Evolutionary conservation across 92 coral and sea anemone genomes (phyloP).

Genomic region (Porites lobata): DNA sequence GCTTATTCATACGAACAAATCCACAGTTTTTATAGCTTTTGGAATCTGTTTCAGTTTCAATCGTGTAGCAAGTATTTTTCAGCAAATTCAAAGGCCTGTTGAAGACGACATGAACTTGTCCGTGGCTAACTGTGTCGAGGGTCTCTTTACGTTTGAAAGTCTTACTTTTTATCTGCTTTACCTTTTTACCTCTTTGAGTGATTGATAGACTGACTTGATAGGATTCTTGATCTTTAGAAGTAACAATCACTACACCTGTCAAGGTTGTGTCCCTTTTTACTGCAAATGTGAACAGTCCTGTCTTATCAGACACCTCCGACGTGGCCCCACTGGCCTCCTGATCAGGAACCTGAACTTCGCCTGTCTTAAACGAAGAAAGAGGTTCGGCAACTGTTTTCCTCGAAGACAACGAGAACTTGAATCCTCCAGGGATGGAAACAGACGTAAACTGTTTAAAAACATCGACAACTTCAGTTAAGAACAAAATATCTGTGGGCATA

Average conservation of each 20-base stretch:
- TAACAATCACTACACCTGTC: constrained; percentile 2
- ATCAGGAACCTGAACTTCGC: not conserved
- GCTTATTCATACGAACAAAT: no score
- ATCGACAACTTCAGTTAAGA: not conserved
- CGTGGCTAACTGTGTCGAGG: no score
- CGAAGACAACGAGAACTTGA: not conserved
- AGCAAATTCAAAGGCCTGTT: not conserved
- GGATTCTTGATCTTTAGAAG: not conserved
- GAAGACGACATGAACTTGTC: not conserved
- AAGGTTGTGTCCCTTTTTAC: not conserved
- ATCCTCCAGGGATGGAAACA: not conserved
- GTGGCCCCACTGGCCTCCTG: no score
- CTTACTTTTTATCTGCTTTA: not conserved
- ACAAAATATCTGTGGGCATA: not conserved
- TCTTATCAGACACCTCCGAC: not conserved
- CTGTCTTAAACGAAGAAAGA: not conserved
- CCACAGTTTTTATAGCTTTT: no score
- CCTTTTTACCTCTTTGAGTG: not conserved
- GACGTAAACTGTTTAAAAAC: constrained; percentile 14
- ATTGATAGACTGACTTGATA: not conserved
- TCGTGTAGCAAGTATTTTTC: not conserved
- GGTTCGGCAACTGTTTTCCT: not conserved
- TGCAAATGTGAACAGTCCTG: not conserved
- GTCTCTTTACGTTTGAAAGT: no score
- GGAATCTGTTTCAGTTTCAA: not conserved